These are phyloP conservation scores for Koerneria pararmatus DNA, from an alignment of 2,888 invertebrate species.

Conservation along the genomic window DNA sequence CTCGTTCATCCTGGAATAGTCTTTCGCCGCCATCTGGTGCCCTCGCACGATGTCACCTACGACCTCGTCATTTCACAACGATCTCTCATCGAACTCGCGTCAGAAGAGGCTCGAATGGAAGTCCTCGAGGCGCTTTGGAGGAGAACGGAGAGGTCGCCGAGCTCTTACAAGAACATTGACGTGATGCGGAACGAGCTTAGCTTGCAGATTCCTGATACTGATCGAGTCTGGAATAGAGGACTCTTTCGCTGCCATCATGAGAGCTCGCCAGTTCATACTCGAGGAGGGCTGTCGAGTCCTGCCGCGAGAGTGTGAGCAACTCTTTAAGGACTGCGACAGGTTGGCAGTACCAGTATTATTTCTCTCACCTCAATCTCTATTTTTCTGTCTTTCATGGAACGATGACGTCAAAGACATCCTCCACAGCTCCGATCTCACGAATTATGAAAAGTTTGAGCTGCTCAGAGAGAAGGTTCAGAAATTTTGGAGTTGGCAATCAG, in stretches of 20 bases:
- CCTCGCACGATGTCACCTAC: slow-evolving; percentile 46
- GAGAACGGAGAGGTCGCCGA: slow-evolving; percentile 43
- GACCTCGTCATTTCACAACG: slow-evolving; percentile 55
- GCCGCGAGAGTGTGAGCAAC: too few relatives aligned
- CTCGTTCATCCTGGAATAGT: slow-evolving; percentile 42
- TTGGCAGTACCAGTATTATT: too few relatives aligned
- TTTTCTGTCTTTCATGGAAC: slow-evolving; percentile 22
- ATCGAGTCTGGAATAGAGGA: slow-evolving; percentile 49
- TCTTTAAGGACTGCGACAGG: too few relatives aligned
- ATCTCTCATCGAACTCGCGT: slow-evolving; percentile 41
- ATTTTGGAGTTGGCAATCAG: background rate
- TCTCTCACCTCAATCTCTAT: too few relatives aligned
- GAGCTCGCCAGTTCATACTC: slow-evolving; percentile 78
- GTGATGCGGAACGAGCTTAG: background rate
- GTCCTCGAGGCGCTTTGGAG: slow-evolving; percentile 48
- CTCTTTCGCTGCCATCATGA: slow-evolving; percentile 73
- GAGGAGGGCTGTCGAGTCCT: slow-evolving; percentile 65
- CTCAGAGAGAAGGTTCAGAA: slow-evolving; percentile 45
- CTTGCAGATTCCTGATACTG: slow-evolving; percentile 44
- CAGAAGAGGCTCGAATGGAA: slow-evolving; percentile 39
- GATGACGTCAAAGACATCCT: slow-evolving; percentile 33
- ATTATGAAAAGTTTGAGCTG: slow-evolving; percentile 45
- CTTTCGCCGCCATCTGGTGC: slow-evolving; percentile 47
- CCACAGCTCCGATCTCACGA: slow-evolving; percentile 32
- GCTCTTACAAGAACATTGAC: background rate